phyloP scores from a whole-genome alignment of 2,113 vertebrate species.

The Eonycteris spelaea region DNA sequence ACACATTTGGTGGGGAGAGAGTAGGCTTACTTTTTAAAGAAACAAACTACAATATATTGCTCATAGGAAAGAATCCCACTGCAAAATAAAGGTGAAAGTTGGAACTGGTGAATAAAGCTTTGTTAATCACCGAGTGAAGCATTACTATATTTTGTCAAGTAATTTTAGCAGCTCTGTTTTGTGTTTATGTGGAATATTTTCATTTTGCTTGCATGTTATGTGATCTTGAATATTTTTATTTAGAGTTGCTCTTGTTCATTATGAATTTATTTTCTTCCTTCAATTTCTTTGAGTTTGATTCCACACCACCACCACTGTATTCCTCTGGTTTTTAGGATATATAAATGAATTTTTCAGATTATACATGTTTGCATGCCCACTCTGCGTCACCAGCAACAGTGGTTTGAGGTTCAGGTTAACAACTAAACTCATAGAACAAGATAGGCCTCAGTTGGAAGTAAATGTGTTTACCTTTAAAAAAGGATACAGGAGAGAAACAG shows the following conservation, averaged over 20 bases:
- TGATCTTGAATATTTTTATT: neutral
- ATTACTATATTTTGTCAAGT: neutral
- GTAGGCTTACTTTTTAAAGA: neutral
- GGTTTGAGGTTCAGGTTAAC: neutral
- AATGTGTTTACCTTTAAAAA: neutral
- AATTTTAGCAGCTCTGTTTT: neutral
- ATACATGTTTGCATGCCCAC: neutral
- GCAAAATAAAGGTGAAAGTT: constrained; percentile 26
- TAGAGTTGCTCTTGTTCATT: neutral
- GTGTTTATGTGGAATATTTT: constrained; percentile 15
- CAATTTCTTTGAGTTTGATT: neutral
- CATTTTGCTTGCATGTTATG: neutral
- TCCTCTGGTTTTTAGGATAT: neutral
- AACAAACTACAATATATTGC: neutral
- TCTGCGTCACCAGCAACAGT: neutral
- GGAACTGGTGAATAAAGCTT: neutral
- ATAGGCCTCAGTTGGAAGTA: neutral
- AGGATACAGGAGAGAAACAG: neutral
- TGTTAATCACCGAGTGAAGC: neutral
- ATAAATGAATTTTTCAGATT: neutral
- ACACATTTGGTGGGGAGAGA: neutral
- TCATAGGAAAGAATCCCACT: neutral
- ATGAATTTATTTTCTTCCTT: constrained; percentile 12
- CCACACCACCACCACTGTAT: neutral
- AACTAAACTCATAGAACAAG: neutral